Evolutionary conservation across 2,797 vertebrate genomes (phyloP), one percentile per base, ranked within the genome.

Genomic region (Periparus ater): DNA sequence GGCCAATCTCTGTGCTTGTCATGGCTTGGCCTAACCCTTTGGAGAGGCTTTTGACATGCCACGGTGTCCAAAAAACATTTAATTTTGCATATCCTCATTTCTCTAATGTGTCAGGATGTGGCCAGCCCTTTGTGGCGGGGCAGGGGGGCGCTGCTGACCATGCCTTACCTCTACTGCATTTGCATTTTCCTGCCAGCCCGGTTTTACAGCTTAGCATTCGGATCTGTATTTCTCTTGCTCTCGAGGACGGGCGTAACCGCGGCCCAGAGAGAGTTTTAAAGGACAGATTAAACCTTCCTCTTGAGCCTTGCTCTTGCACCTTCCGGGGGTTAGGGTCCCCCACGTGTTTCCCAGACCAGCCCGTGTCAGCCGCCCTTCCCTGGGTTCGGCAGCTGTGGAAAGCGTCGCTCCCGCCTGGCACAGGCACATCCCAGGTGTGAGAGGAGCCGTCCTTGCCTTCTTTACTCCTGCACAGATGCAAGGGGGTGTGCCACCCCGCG

Each of bases 141-240:
- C 38, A 40, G 7, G 42, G 29, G 14, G 29, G 16, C 3, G 21
- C 20, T 11, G 45, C 66, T 89, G 74, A 38, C 29, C 38, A 5
- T 83, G 54, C 51, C 57, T 66, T 77, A 68, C 53, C 72, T 91
- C 30, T 58, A 55, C 38, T 68, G 0, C 58, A 21, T 72, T 74
- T 88, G 78, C 38, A 40, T 89, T 88, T 92, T 47, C 57, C 7
- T 62, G 36, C 51, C 48, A 50, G 79, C 63, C 67, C 57, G 45
- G 22, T 66, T 98, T 98, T 96, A 98, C 96, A 93, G 97, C 97
- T 53, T 81, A 44, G 34, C 12, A 1, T 80, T 66, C n/a, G 17
- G 20, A 40, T 84, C 62, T 55, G 0, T 66, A 17, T 83, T 85
- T 77, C 61, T 95, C n/a, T 67, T 8, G 1, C 50, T 72, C 57